Conservation (phyloP, 2,888 invertebrate genomes). For the Tortrix viridana region DNA sequence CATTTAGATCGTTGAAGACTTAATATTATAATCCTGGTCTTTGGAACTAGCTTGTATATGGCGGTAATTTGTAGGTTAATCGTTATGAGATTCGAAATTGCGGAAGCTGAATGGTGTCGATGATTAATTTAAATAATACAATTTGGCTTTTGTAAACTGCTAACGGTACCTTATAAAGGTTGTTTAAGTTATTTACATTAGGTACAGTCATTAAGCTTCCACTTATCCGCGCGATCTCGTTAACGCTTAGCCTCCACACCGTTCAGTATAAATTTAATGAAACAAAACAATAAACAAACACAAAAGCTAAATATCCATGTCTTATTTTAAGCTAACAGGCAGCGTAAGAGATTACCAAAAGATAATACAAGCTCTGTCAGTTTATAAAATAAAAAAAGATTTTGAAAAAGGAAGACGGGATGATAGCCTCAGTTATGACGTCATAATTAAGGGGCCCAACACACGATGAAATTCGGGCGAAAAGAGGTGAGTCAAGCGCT, state of each 20-base stretch:
- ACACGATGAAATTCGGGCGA: constrained; percentile 59
- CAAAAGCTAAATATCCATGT: constrained; percentile 39
- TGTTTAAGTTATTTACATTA: constrained; percentile 16
- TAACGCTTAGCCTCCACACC: constrained; percentile 15
- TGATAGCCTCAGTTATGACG: constrained; percentile 65
- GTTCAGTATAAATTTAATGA: constrained; percentile 31
- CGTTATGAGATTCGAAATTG: constrained; percentile 12
- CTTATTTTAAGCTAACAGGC: constrained; percentile 45
- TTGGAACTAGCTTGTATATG: constrained; percentile 10
- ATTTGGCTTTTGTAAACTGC: constrained; percentile 1
- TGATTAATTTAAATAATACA: not conserved
- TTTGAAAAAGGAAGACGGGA: constrained; percentile 61
- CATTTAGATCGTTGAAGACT: constrained; percentile 58
- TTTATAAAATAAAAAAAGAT: constrained; percentile 65
- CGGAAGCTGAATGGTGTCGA: constrained; percentile 12
- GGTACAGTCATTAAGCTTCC: constrained; percentile 26
- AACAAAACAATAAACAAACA: constrained; percentile 36
- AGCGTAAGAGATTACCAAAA: constrained; percentile 57
- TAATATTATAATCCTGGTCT: constrained; percentile 54
- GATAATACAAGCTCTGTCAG: constrained; percentile 63
- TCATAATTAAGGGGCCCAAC: constrained; percentile 74
- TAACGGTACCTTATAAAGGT: constrained; percentile 2
- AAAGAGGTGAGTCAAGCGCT: constrained; percentile 64
- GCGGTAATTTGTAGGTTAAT: constrained; percentile 25
- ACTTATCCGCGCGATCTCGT: constrained; percentile 29